Conservation (phyloP, 2,113 vertebrate species). For the Macaca nemestrina region DNA sequence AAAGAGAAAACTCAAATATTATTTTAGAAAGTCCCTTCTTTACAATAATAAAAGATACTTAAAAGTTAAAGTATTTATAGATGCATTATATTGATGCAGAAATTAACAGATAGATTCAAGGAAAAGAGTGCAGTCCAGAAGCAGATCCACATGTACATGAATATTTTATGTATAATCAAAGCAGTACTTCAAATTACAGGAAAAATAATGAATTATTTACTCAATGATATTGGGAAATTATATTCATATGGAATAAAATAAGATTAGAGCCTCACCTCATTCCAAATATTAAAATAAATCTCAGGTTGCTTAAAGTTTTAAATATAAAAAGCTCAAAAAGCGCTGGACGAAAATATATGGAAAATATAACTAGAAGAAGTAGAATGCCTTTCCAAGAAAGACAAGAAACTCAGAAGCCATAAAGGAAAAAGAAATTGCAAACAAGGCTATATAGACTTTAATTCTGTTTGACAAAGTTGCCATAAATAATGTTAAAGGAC, state of each 20-base stretch:
- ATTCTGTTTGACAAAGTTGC: neutral
- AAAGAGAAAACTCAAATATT: neutral
- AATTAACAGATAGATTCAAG: neutral
- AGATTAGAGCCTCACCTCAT: neutral
- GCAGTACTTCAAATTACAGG: neutral
- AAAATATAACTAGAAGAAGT: neutral
- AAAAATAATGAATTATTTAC: neutral
- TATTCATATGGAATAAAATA: neutral
- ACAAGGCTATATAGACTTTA: neutral
- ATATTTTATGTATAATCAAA: neutral
- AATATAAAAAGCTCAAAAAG: neutral
- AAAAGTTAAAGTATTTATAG: neutral
- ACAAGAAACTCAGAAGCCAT: neutral
- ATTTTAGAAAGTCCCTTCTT: neutral
- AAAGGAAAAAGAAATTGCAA: neutral
- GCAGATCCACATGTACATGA: neutral
- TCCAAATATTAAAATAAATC: neutral
- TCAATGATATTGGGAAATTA: neutral
- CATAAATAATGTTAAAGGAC: neutral
- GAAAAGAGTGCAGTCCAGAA: neutral
- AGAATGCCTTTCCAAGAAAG: neutral
- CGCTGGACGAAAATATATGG: neutral
- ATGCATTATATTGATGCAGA: neutral
- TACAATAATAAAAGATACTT: neutral
- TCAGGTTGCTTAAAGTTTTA: neutral